Evolutionary conservation across 2,113 vertebrate species (phyloP), one percentile per base, ranked within the genome.

Genomic region (Periophthalmodon schlosseri): DNA sequence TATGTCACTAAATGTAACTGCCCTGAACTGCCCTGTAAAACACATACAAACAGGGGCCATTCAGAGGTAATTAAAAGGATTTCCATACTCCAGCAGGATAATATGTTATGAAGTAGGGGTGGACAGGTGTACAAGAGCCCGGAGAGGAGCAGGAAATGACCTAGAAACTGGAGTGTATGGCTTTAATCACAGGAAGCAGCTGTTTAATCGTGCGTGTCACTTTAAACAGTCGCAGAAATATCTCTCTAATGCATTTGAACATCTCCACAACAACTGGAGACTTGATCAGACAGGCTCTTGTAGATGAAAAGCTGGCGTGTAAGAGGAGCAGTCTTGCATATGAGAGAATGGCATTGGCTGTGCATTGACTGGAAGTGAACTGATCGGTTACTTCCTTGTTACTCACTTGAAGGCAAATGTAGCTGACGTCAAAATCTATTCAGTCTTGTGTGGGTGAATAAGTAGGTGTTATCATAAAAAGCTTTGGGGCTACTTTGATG

Each of bases 181-280:
- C 84, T 88, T 90, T 91, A 86, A 92, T 90, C 80, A 88, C 76
- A 83, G 77, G 76, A 89, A 82, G 77, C 82, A 90, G 87, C 80
- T 86, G 79, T 68, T 74, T 90, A 90, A 92, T 89, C 84, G 87
- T 82, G 75, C 76, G 67, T 87, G 85, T 89, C 83, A 90, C 82
- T 57, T 65, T 76, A 85, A 84, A 87, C 85, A 82, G 87, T 86
- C 77, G 84, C 79, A 76, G 70, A 76, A 68, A 33, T 76, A 82
- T 81, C 60, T 76, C n/a, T 72, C 11, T 49, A 60, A 82, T 11
- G 52, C 73, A 77, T 79, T 61, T 69, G 68, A 71, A 86, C 73
- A 68, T 76, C 79, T 68, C 66, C 24, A 44, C 56, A 36, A 73
- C 75, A 76, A 83, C 68, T 77, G 82, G 60, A 73, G 70, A 75